These are phyloP conservation scores for Synergus gifuensis DNA, from an alignment of 2,888 invertebrate species.

Conservation along the genomic window DNA sequence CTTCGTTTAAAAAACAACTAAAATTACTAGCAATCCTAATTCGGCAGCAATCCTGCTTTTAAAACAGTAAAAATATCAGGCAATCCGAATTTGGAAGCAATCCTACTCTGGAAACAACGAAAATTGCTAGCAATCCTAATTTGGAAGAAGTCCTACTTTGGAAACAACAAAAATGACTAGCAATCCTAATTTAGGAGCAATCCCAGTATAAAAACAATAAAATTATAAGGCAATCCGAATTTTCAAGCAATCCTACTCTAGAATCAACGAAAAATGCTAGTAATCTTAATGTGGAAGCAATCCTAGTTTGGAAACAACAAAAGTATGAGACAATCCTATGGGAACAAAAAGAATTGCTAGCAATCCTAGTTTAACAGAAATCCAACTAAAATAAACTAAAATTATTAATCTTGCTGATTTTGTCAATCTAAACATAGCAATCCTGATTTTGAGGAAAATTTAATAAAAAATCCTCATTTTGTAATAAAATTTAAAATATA, in stretches of 20 bases:
- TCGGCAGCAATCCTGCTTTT: not conserved
- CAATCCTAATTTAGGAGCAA: not conserved
- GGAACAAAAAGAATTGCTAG: too few relatives aligned
- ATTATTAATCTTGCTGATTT: too few relatives aligned
- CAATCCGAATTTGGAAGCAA: not conserved
- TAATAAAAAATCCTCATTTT: not conserved
- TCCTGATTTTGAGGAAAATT: not conserved
- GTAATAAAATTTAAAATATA: not conserved
- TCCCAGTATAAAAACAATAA: too few relatives aligned
- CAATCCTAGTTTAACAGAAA: not conserved
- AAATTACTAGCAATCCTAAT: not conserved
- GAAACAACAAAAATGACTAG: not conserved
- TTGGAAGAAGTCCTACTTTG: not conserved
- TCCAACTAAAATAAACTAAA: not conserved
- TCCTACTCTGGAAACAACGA: too few relatives aligned
- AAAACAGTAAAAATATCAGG: not conserved
- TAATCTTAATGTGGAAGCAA: too few relatives aligned
- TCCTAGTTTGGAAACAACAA: too few relatives aligned
- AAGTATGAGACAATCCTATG: too few relatives aligned
- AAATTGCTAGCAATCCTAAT: not conserved
- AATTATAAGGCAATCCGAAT: not conserved
- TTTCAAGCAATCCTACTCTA: too few relatives aligned
- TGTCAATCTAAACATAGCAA: not conserved
- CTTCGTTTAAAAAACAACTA: too few relatives aligned
- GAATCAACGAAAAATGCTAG: too few relatives aligned